phyloP scores from a whole-genome alignment of 2,888 invertebrate species.

The Cynaeus angustus region DNA sequence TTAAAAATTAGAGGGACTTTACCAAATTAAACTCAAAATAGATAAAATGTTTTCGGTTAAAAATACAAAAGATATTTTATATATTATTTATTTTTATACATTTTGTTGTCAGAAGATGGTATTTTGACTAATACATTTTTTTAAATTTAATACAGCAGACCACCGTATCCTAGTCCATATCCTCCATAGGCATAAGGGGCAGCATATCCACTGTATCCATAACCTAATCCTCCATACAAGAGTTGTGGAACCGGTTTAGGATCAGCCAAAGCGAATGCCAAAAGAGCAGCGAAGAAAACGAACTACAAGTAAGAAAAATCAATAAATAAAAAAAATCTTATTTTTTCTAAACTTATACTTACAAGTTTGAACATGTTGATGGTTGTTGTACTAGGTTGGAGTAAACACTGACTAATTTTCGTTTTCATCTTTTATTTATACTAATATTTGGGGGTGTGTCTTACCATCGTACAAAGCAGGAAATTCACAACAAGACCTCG shows the following conservation, averaged over 20 bases:
- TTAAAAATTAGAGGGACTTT: no score
- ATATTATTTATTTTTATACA: no score
- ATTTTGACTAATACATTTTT: no score
- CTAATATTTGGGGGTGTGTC: conserved; percentile 24
- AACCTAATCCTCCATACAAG: conserved; percentile 18
- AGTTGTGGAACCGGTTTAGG: conserved; percentile 46
- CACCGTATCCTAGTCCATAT: conserved; percentile 9
- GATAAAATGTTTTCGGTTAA: no score
- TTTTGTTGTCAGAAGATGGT: no score
- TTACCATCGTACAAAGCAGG: not conserved
- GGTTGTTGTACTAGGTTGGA: conserved; percentile 11
- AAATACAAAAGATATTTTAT: no score
- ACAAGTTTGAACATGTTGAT: conserved; percentile 38
- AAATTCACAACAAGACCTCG: conserved; percentile 1
- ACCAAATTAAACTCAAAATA: no score
- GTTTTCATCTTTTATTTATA: conserved; percentile 19
- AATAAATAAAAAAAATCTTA: not conserved
- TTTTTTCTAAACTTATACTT: conserved; percentile 2
- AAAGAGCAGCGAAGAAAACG: conserved; percentile 72
- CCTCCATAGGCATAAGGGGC: conserved; percentile 9
- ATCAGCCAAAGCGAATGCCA: conserved; percentile 61
- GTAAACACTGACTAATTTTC: conserved; percentile 19
- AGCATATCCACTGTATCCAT: not conserved
- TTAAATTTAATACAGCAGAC: no score
- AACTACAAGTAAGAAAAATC: conserved; percentile 7